phyloP scores from a whole-genome alignment of 2,797 vertebrate species.

The Sylvilagus floridanus region DNA sequence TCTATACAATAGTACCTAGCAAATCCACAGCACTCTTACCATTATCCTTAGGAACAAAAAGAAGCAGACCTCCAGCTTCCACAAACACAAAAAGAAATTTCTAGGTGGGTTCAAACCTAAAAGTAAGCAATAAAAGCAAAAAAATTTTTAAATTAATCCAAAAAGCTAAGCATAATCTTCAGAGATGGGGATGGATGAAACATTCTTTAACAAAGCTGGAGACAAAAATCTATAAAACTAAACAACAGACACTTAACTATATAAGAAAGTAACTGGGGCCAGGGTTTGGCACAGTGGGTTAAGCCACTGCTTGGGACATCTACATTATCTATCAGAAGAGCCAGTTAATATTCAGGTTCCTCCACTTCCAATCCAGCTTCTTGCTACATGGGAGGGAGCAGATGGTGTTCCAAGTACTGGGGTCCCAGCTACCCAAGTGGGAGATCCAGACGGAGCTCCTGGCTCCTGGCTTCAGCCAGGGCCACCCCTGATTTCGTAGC shows the following conservation, averaged over 20 bases:
- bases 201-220: neutral
- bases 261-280: neutral
- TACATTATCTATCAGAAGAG: too few relatives aligned
- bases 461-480: too few relatives aligned
- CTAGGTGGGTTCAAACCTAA: constrained; percentile 16
- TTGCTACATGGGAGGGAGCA: too few relatives aligned
- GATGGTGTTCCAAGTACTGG: too few relatives aligned
- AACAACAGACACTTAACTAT: neutral
- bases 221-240: neutral
- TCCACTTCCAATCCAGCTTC: too few relatives aligned
- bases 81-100: constrained; percentile 4
- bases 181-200: neutral
- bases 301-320: too few relatives aligned
- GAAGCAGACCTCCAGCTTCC: neutral
- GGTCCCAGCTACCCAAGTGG: too few relatives aligned
- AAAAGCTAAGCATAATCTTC: neutral
- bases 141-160: neutral
- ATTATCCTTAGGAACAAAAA: neutral
- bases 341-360: too few relatives aligned
- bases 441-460: too few relatives aligned
- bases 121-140: neutral
- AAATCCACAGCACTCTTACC: neutral
- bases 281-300: too few relatives aligned
- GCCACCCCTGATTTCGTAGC: too few relatives aligned
- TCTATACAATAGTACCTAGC: neutral